Evolutionary conservation across 2,797 vertebrate genomes (phyloP), one percentile per base, ranked within the genome.

Genomic region (Pteropus rufus): DNA sequence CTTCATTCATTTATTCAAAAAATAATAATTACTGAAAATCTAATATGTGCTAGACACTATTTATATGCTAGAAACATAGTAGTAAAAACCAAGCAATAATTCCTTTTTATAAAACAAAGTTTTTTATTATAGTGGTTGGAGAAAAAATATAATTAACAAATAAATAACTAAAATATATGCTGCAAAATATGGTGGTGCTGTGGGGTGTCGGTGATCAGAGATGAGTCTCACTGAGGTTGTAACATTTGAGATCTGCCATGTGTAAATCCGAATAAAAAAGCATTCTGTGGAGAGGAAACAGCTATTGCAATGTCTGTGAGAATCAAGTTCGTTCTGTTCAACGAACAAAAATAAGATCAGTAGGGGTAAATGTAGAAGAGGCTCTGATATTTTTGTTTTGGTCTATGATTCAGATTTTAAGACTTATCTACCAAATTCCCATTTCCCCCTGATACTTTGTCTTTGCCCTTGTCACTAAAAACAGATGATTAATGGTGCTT

Each of bases 401-500:
- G 60, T 44, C 49, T 81, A 1, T 60, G 54, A 49, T 60, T 93
- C 92, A 70, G 56, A 54, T 75, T 73, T 34, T 54, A 85, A 94
- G 76, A 44, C 34, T 93, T 49, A 79, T 52, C 62, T 56, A 41
- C 72, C 41, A 76, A 60, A 41, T 86, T 79, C 58, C 60, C 29
- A 41, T 29, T 83, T 80, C 19, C 10, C 34, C 19, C 86, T 56
- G 58, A 64, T 56, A 41, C n/a, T 93, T 31, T 79, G 49, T 90
- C 67, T 95, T 46, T 65, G 52, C 58, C 89, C 85, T 95, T 91
- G 79, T 91, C 88, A 81, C 73, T 67, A 65, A 36, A 69, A 77
- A 23, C 49, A 70, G 65, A 83, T 97, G 95, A 97, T 92, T 91
- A 91, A 96, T 89, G 79, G 4, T 52, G n/a, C 75, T 67, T 95